Percentiles rank a stretch among this genome's conserved stretches.
phyloP scores from a whole-genome alignment of 2,113 vertebrate genomes.

The Phainopepla nitens region DNA sequence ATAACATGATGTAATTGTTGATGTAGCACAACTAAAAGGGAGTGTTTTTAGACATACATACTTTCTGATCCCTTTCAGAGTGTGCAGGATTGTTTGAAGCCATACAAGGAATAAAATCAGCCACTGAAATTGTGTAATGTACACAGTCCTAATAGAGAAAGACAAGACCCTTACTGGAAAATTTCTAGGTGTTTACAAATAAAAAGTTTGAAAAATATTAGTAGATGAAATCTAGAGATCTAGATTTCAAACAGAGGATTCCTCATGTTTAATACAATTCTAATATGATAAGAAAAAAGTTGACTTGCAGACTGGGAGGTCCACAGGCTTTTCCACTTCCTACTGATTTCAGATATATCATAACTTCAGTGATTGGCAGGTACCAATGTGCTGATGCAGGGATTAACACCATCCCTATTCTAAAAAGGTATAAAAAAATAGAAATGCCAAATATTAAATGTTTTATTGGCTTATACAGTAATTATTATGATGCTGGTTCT shows the following conservation, averaged over 20 bases:
- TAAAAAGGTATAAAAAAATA: background rate
- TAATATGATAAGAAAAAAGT: background rate
- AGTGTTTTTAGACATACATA: background rate
- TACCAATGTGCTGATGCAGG: background rate
- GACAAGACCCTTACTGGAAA: background rate
- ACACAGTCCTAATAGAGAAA: background rate
- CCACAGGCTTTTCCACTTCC: background rate
- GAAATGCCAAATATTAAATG: background rate
- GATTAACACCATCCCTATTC: background rate
- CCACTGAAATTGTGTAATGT: background rate
- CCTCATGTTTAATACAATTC: background rate
- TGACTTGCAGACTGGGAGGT: background rate
- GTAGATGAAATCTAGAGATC: background rate
- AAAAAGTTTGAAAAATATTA: background rate
- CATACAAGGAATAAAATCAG: background rate
- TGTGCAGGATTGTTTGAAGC: background rate
- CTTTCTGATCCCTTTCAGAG: background rate
- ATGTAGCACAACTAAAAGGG: background rate
- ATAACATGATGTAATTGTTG: background rate
- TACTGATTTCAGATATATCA: rapidly evolving
- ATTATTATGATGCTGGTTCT: background rate
- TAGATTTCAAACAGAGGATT: background rate
- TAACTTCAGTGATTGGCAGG: background rate
- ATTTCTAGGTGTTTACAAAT: background rate
- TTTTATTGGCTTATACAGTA: background rate